Conservation (phyloP, 2,797 vertebrate genomes). For the Halcyon chelicuti region DNA sequence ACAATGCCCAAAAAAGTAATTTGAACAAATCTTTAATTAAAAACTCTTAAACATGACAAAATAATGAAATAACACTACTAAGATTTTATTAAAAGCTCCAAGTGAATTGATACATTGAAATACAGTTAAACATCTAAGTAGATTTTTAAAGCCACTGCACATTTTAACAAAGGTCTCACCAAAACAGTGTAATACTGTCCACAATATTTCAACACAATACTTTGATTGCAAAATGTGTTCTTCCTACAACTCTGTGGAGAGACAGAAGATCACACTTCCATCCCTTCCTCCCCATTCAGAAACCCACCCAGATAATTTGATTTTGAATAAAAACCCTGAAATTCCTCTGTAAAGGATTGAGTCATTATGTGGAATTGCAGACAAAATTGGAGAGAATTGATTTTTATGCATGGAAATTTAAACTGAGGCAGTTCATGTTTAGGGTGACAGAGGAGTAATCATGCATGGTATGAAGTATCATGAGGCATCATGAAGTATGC, state of each 20-base stretch:
- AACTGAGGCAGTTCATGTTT: not conserved
- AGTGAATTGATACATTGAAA: not conserved
- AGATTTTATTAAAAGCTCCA: not conserved
- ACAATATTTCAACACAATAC: not conserved
- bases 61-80: not conserved
- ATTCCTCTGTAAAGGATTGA: not conserved
- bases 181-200: not conserved
- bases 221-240: not conserved
- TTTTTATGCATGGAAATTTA: not conserved
- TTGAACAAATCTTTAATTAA: not conserved
- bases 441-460: not conserved
- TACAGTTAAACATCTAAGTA: not conserved
- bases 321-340: constrained; percentile 21
- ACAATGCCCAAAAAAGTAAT: not conserved
- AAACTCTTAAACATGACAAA: not conserved
- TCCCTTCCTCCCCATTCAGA: not conserved
- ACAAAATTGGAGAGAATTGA: not conserved
- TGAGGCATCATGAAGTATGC: not conserved
- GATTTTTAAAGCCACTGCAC: not conserved
- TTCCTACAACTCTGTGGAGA: not conserved
- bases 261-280: not conserved
- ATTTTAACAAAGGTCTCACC: not conserved
- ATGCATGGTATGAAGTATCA: not conserved
- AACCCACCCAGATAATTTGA: not conserved
- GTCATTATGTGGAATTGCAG: not conserved